Evolutionary conservation across 2,113 vertebrate genomes (phyloP).

Genomic region (Grallaria varia): DNA sequence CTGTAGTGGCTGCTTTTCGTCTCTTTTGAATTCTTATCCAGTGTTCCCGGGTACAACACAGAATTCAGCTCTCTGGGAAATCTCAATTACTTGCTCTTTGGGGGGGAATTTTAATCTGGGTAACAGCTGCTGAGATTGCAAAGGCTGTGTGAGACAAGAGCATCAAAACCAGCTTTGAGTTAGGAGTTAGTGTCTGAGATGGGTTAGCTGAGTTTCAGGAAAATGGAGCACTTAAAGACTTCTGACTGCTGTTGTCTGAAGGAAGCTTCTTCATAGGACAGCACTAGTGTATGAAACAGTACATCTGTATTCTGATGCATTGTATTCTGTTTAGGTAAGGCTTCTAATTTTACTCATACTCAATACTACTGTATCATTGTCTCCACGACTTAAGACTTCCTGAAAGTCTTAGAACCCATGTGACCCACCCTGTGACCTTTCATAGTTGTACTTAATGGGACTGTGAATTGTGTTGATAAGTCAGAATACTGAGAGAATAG

Average conservation of each 20-base stretch:
- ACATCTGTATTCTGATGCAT: not conserved
- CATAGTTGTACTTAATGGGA: not conserved
- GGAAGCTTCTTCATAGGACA: not conserved
- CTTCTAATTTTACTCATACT: fast-evolving
- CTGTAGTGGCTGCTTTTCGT: not conserved
- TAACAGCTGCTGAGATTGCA: not conserved
- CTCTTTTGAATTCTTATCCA: not conserved
- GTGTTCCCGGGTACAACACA: not conserved
- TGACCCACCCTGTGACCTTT: not conserved
- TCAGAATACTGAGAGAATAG: not conserved
- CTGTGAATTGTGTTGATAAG: not conserved
- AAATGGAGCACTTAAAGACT: not conserved
- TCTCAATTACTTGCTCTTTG: not conserved
- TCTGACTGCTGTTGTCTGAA: not conserved
- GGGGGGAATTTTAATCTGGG: not conserved
- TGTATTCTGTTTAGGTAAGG: not conserved
- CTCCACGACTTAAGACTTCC: not conserved
- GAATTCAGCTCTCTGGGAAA: not conserved
- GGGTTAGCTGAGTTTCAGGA: not conserved
- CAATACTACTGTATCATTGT: not conserved
- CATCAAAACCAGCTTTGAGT: not conserved
- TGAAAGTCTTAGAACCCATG: not conserved
- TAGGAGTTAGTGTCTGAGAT: not conserved
- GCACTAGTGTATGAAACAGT: fast-evolving
- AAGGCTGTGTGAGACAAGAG: not conserved